These are phyloP conservation scores for Psilanteris sp. DNA, from an alignment of 1,140 invertebrate species.

Conservation along the genomic window DNA sequence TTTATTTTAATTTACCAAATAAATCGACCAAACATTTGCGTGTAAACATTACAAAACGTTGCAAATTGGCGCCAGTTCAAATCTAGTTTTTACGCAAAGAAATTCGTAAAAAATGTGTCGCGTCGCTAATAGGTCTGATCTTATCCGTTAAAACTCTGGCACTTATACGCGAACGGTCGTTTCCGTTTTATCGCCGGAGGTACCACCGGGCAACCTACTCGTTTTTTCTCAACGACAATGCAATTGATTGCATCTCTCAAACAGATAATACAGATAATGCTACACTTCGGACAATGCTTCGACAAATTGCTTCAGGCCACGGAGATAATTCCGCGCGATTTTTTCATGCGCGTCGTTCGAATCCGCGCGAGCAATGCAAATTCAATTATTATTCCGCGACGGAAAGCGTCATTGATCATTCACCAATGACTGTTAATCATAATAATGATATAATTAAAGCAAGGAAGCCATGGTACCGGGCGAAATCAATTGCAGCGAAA, in stretches of 20 bases:
- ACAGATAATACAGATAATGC: constrained; percentile 34
- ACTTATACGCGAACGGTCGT: constrained; percentile 45
- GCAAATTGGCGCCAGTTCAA: too few relatives aligned
- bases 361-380: neutral
- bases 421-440: neutral
- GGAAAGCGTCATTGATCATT: constrained; percentile 16
- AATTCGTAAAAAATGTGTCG: constrained; percentile 10
- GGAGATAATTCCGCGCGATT: constrained; percentile 13
- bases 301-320: constrained; percentile 19
- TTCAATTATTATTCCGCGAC: constrained; percentile 16
- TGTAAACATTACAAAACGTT: too few relatives aligned
- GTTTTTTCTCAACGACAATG: constrained; percentile 48
- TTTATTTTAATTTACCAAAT: too few relatives aligned
- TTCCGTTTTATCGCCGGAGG: constrained; percentile 51
- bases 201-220: constrained; percentile 46
- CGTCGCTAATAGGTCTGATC: constrained; percentile 22
- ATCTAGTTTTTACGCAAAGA: too few relatives aligned
- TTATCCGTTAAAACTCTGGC: constrained; percentile 40
- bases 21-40: too few relatives aligned
- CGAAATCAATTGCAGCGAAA: constrained; percentile 14
- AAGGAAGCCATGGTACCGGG: neutral
- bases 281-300: constrained; percentile 31
- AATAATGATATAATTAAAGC: constrained; percentile 29
- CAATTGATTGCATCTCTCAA: constrained; percentile 44
- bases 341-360: constrained; percentile 1